phyloP scores from a whole-genome alignment of 2,888 invertebrate species.

The Athetis lepigone region DNA sequence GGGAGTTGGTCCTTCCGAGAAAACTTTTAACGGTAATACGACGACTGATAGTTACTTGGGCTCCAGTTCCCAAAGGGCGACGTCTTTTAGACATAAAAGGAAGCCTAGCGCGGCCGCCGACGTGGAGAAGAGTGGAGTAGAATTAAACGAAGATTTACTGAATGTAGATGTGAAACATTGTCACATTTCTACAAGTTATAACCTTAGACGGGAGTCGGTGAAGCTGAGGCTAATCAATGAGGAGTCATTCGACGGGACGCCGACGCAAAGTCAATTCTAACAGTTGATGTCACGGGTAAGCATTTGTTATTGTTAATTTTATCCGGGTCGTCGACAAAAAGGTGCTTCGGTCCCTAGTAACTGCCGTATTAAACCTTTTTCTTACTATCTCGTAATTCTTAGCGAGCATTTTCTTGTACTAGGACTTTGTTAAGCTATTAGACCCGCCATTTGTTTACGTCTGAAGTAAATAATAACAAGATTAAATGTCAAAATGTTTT shows the following conservation, averaged over 20 bases:
- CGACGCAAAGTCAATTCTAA: slow-evolving; percentile 88
- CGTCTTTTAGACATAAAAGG: slow-evolving; percentile 88
- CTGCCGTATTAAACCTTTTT: slow-evolving; percentile 29
- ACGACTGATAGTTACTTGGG: slow-evolving; percentile 92
- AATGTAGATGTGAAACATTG: slow-evolving; percentile 87
- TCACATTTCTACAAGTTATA: slow-evolving; percentile 88
- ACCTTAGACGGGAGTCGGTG: slow-evolving; percentile 85
- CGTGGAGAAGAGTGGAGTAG: slow-evolving; percentile 90
- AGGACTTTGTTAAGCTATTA: slow-evolving; percentile 11
- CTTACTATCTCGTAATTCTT: slow-evolving; percentile 13
- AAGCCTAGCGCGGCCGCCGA: slow-evolving; percentile 92
- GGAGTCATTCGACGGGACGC: slow-evolving; percentile 85
- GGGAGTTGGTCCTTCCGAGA: slow-evolving; percentile 91
- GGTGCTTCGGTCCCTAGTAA: slow-evolving; percentile 4
- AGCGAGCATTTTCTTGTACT: slow-evolving; percentile 18
- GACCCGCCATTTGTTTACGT: slow-evolving; percentile 24
- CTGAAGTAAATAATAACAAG: slow-evolving; percentile 37
- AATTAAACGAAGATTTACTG: slow-evolving; percentile 84
- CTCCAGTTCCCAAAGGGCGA: slow-evolving; percentile 88
- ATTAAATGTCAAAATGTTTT: slow-evolving; percentile 54
- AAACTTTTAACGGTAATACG: slow-evolving; percentile 94
- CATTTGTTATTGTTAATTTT: slow-evolving; percentile 29
- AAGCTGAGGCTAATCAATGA: slow-evolving; percentile 86
- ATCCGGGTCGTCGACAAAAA: slow-evolving; percentile 26
- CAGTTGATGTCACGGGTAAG: slow-evolving; percentile 85